Evolutionary conservation across 2,797 vertebrate genomes (phyloP).

Genomic region (Myotis vivesi): DNA sequence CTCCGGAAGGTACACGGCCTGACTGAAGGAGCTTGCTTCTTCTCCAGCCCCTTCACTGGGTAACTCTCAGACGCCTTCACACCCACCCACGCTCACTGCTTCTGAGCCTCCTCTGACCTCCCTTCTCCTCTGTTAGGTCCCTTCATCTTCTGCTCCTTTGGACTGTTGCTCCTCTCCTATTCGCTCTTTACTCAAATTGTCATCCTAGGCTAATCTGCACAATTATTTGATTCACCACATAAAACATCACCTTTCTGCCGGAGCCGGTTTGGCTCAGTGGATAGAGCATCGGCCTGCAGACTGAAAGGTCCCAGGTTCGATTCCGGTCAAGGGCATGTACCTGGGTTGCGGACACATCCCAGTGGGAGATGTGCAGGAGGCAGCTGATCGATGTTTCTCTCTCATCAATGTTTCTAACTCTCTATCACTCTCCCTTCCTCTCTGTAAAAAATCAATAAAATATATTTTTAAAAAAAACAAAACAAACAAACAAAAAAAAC

Average conservation of each 20-base stretch:
- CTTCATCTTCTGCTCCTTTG: neutral
- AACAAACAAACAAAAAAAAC: neutral
- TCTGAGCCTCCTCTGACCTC: neutral
- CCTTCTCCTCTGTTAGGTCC: neutral
- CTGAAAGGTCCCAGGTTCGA: too few relatives aligned
- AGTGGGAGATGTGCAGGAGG: too few relatives aligned
- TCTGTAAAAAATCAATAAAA: too few relatives aligned
- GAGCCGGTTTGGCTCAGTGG: too few relatives aligned
- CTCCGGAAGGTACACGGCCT: neutral
- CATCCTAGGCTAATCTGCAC: neutral
- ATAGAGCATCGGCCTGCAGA: too few relatives aligned
- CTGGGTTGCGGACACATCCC: too few relatives aligned
- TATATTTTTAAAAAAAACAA: too few relatives aligned
- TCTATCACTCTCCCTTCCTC: too few relatives aligned
- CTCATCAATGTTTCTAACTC: too few relatives aligned
- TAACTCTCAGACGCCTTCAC: neutral
- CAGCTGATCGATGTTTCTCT: too few relatives aligned
- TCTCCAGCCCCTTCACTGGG: neutral
- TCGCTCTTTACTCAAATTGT: neutral
- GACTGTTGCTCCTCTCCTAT: neutral
- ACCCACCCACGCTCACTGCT: neutral
- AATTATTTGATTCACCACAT: neutral
- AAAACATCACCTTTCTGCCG: neutral
- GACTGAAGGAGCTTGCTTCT: neutral
- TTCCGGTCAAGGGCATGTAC: too few relatives aligned